These are phyloP conservation scores for Cranoglanis bouderius DNA, from an alignment of 2,113 vertebrate genomes.

Conservation along the genomic window DNA sequence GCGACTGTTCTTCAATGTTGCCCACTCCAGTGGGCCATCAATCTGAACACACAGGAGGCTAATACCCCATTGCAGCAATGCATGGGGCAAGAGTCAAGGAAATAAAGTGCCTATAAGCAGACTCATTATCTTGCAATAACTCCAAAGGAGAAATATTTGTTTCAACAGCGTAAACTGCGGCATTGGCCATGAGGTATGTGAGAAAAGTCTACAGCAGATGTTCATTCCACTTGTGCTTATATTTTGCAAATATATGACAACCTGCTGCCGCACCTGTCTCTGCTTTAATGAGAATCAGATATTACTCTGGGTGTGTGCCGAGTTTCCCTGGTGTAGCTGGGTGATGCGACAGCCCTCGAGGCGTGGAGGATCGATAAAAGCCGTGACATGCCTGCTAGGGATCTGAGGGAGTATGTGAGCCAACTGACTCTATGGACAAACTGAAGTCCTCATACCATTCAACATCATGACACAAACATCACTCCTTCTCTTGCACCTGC, in stretches of 20 bases:
- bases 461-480: constrained; percentile 18
- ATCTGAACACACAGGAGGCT: constrained; percentile 46
- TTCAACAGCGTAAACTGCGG: constrained; percentile 27
- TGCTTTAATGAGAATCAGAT: constrained; percentile 24
- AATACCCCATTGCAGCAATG: constrained; percentile 33
- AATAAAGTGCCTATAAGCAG: constrained; percentile 53
- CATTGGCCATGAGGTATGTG: background rate
- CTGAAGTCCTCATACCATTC: constrained; percentile 1
- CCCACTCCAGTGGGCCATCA: constrained; percentile 56
- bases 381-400: constrained; percentile 11
- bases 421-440: constrained; percentile 9
- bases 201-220: constrained; percentile 7
- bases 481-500: constrained; percentile 1
- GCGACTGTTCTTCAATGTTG: constrained; percentile 58
- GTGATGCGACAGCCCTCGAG: constrained; percentile 19
- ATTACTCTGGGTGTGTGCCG: background rate
- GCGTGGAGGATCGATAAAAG: constrained; percentile 38
- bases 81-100: constrained; percentile 46
- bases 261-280: background rate
- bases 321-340: background rate
- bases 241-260: constrained; percentile 25
- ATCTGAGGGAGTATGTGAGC: background rate
- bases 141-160: constrained; percentile 43
- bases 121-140: constrained; percentile 53
- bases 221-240: background rate